Evolutionary conservation across 2,113 vertebrate species (phyloP).

Genomic region (Neofelis nebulosa): DNA sequence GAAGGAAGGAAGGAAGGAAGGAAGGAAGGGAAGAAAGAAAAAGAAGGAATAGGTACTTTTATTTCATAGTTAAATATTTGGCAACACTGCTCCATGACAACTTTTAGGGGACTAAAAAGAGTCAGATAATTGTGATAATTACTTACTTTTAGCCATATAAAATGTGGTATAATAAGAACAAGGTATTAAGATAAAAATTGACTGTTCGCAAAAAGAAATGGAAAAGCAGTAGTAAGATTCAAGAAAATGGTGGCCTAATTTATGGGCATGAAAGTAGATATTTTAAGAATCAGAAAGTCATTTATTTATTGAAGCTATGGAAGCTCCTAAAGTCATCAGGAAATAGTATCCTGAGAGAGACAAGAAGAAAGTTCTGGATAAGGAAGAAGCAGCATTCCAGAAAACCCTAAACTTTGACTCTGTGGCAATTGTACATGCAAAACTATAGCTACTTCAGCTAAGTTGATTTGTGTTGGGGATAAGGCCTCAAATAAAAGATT

Average conservation of each 20-base stretch:
- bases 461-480: background rate
- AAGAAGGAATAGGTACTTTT: background rate
- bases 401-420: background rate
- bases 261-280: background rate
- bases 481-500: background rate
- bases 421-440: background rate
- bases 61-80: background rate
- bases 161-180: background rate
- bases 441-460: background rate
- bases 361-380: background rate
- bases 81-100: background rate
- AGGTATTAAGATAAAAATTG: background rate
- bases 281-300: background rate
- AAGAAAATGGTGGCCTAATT: background rate
- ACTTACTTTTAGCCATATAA: background rate
- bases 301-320: background rate
- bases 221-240: background rate
- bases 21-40: rapidly evolving
- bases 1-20: background rate
- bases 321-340: background rate
- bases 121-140: background rate
- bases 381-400: background rate
- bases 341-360: background rate
- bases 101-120: background rate
- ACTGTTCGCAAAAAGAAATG: background rate